Evolutionary conservation across 2,113 vertebrate species (phyloP), one percentile per base, ranked within the genome.

Genomic region (Nibea albiflora): DNA sequence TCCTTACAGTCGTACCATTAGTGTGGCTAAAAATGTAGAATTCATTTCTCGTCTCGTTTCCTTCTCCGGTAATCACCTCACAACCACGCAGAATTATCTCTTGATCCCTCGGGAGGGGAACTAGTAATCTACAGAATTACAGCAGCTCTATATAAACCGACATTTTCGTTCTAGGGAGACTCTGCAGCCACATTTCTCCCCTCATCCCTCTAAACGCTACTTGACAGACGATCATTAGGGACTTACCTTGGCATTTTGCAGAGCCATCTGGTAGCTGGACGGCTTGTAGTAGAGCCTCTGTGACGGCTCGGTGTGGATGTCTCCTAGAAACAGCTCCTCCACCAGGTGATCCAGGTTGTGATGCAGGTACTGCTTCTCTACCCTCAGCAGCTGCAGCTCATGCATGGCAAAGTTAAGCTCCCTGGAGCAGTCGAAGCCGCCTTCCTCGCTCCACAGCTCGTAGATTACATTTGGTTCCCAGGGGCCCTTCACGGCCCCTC

Each of bases 351-450:
- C 98, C 76, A 96, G 92, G 91, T 96, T 96, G 88, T 97, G 96
- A 52, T 97, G 97, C 69, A 96, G 90, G 85, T 99, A 96, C 85
- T 98, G 98, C 91, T 97, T 99, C 93, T 99, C 98, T 52, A 97
- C 95, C 0, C 98, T 94, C 81, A 99, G 95, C 81, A 99, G 96
- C 90, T 99, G 97, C 76, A 99, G 95, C 83, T 99, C 98, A 0
- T 98, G 98, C 97, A 99, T 98, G 92, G 97, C 95, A 52, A 99
- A 97, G 93, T 97, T 97, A 72, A 99, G 93, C 15, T 96, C 97
- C 68, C 91, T 92, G 63, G 96, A 96, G 88, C 97, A 98, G 90
- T 98, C 96, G 0, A 92, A 95, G 83, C 95, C 94, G 0, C 92
- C 95, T 22, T 97, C 96, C 68, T 98, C 97, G 44, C 92, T 96